phyloP scores from a whole-genome alignment of 1,140 invertebrate genomes.

The Bombus pascuorum region DNA sequence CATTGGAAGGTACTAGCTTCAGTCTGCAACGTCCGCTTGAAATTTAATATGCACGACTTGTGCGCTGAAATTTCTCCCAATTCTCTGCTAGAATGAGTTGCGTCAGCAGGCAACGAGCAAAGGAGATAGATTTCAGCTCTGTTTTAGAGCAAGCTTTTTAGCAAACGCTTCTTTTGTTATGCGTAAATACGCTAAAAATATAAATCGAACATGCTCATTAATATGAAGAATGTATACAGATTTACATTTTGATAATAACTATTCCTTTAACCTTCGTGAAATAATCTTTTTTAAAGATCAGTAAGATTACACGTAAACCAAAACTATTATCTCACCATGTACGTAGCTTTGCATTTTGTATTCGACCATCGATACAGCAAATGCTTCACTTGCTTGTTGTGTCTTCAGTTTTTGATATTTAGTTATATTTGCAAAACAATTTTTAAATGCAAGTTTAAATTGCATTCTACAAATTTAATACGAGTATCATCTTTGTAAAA shows the following conservation, averaged over 20 bases:
- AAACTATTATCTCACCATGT: not conserved
- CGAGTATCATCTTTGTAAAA: not conserved
- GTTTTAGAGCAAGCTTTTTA: not conserved
- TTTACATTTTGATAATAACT: not conserved
- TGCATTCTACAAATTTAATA: too few species aligned
- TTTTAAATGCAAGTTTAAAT: too few species aligned
- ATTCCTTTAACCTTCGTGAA: not conserved
- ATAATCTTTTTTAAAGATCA: not conserved
- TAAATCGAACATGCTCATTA: not conserved
- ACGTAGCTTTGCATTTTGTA: too few species aligned
- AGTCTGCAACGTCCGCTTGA: constrained; percentile 43
- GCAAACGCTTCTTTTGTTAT: not conserved
- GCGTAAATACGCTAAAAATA: not conserved
- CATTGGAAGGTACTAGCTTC: constrained; percentile 46
- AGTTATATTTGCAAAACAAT: too few species aligned
- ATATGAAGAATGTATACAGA: not conserved
- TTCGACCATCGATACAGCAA: too few species aligned
- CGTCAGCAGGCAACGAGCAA: too few species aligned
- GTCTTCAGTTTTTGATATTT: not conserved
- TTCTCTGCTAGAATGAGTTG: constrained; percentile 28
- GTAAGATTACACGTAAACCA: not conserved
- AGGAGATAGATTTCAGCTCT: too few species aligned
- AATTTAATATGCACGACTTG: constrained; percentile 64
- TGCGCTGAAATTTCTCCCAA: constrained; percentile 25
- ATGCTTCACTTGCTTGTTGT: too few species aligned